These are phyloP conservation scores for Lepilemur septentrionalis DNA, from an alignment of 2,797 vertebrate species.

Conservation along the genomic window DNA sequence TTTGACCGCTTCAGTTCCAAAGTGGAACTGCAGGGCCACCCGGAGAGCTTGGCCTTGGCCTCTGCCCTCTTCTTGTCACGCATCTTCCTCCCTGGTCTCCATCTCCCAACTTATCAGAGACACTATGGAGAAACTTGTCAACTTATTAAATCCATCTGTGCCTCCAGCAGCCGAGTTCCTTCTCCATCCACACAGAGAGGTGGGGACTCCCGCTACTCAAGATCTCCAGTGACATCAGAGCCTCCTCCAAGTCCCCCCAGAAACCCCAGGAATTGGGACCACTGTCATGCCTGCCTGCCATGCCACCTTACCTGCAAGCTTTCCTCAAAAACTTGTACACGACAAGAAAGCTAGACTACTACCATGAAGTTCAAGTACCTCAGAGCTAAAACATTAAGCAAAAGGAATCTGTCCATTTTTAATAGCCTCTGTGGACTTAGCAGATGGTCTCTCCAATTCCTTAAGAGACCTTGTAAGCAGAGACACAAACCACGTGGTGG, in stretches of 20 bases:
- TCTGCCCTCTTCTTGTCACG: not conserved
- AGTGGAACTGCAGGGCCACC: not conserved
- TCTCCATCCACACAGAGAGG: not conserved
- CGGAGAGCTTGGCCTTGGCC: not conserved
- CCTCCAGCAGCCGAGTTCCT: not conserved
- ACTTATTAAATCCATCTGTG: not conserved
- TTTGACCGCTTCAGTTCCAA: not conserved
- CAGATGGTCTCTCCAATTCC: not conserved
- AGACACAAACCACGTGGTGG: fast-evolving
- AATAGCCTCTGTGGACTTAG: not conserved
- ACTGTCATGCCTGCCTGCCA: not conserved
- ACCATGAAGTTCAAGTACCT: not conserved
- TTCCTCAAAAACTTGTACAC: not conserved
- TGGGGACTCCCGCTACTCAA: not conserved
- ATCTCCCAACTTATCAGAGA: not conserved
- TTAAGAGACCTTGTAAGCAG: not conserved
- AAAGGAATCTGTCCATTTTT: not conserved
- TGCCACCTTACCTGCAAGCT: not conserved
- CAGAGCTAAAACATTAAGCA: slow-evolving; percentile 15
- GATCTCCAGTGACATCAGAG: not conserved
- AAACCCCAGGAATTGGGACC: not conserved
- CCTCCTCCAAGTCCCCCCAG: not conserved
- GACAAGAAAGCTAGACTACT: not conserved
- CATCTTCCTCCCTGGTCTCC: not conserved
- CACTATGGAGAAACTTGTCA: not conserved